Conservation (phyloP, 92 coral and sea anemone genomes). For the Pocillopora grandis region DNA sequence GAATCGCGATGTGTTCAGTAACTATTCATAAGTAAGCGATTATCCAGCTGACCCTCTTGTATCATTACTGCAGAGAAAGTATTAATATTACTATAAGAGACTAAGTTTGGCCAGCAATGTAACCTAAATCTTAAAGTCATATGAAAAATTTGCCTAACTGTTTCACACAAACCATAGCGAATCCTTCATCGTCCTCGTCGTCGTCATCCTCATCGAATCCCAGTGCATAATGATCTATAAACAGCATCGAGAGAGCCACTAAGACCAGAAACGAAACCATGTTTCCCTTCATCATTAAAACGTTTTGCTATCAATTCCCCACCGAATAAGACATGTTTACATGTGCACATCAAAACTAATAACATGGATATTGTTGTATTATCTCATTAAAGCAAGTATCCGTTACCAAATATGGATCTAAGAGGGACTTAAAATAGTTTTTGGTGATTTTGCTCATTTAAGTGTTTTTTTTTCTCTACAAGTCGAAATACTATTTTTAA, state of each 20-base stretch:
- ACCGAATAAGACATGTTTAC: not conserved
- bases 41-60: too few relatives aligned
- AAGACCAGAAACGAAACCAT: not conserved
- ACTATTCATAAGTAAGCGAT: too few relatives aligned
- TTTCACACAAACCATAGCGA: conserved; percentile 15
- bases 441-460: not conserved
- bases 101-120: too few relatives aligned
- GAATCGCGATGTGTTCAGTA: too few relatives aligned
- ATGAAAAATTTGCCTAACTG: not conserved
- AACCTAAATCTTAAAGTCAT: too few relatives aligned
- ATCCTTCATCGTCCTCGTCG: conserved; percentile 19
- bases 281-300: not conserved
- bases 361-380: not conserved
- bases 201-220: not conserved
- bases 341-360: not conserved
- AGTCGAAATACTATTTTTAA: too few relatives aligned
- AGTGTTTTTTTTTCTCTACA: too few relatives aligned
- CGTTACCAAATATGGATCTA: not conserved
- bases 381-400: not conserved
- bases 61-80: too few relatives aligned
- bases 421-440: not conserved
- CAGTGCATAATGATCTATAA: not conserved
- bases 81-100: too few relatives aligned
- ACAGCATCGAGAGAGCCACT: not conserved
- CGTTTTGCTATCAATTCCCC: not conserved